phyloP scores from a whole-genome alignment of 2,113 vertebrate genomes.

The Scomber colias region DNA sequence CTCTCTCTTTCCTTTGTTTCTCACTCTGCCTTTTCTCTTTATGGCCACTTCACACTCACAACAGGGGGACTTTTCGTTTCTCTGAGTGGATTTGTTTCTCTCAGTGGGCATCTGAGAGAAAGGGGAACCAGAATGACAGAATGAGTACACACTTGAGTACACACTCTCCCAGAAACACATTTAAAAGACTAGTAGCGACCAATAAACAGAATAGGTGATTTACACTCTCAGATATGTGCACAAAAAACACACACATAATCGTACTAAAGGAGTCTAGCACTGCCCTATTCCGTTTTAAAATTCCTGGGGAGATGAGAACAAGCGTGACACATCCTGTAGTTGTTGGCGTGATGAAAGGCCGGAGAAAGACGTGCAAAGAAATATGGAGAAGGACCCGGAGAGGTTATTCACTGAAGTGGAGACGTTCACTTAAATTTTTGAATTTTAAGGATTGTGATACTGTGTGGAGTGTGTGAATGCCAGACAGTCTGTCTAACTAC shows the following conservation, averaged over 20 bases:
- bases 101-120: slow-evolving; percentile 69
- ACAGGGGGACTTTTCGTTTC: slow-evolving; percentile 75
- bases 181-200: slow-evolving; percentile 25
- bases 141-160: slow-evolving; percentile 62
- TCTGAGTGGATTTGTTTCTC: slow-evolving; percentile 72
- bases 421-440: slow-evolving; percentile 43
- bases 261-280: slow-evolving; percentile 17
- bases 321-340: slow-evolving; percentile 29
- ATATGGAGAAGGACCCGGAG: neutral
- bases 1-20: slow-evolving; percentile 31
- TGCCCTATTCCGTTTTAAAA: slow-evolving; percentile 26
- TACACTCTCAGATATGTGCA: neutral
- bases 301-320: slow-evolving; percentile 9
- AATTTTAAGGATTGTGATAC: slow-evolving; percentile 32
- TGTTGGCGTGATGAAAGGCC: slow-evolving; percentile 34
- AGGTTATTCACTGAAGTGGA: slow-evolving; percentile 52
- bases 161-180: slow-evolving; percentile 36
- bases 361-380: slow-evolving; percentile 14
- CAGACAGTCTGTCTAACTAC: slow-evolving; percentile 17
- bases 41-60: slow-evolving; percentile 69
- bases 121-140: slow-evolving; percentile 66
- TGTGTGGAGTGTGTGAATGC: slow-evolving; percentile 16
- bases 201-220: slow-evolving; percentile 30
- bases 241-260: neutral
- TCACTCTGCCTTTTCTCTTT: slow-evolving; percentile 48